A percentile compares a stretch with the other conserved stretches of the same genome.
These are phyloP conservation scores for Perizoma flavofasciatum DNA, from an alignment of 2,888 invertebrate genomes.

Conservation along the genomic window DNA sequence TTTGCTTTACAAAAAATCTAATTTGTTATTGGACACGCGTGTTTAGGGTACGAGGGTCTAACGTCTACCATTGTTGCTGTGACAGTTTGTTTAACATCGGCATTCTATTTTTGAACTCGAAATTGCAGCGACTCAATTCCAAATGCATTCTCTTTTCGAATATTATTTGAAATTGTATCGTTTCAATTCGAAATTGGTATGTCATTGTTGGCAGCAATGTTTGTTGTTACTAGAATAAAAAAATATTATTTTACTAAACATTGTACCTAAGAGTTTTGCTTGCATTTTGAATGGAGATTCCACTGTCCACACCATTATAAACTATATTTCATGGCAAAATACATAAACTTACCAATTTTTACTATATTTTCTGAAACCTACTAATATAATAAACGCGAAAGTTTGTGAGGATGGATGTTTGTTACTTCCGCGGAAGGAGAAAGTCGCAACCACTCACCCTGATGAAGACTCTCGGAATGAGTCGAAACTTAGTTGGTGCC, in stretches of 20 bases:
- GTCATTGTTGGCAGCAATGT: constrained; percentile 32
- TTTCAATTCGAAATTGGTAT: constrained; percentile 48
- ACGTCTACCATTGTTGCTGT: constrained; percentile 57
- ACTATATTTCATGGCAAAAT: no score
- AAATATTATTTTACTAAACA: constrained; percentile 8
- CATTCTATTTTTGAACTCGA: constrained; percentile 55
- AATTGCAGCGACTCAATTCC: constrained; percentile 66
- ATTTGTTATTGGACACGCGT: constrained; percentile 68
- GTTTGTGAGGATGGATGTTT: no score
- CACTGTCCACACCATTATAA: no score
- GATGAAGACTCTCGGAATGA: no score
- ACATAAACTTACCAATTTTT: no score
- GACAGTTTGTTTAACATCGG: constrained; percentile 70
- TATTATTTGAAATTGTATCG: constrained; percentile 58
- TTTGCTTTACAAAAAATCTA: constrained; percentile 48
- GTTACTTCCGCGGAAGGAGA: no score
- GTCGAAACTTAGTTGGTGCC: no score
- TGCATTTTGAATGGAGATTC: constrained; percentile 5
- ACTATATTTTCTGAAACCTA: no score
- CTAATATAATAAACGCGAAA: no score
- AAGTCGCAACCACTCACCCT: no score
- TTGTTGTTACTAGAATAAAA: constrained; percentile 13
- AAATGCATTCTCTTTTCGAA: constrained; percentile 50
- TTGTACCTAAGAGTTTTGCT: neutral
- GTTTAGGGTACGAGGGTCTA: constrained; percentile 54